Base-by-base conservation (phyloP, 1,140 invertebrate species). In the Drosophila sturtevanti region DNA sequence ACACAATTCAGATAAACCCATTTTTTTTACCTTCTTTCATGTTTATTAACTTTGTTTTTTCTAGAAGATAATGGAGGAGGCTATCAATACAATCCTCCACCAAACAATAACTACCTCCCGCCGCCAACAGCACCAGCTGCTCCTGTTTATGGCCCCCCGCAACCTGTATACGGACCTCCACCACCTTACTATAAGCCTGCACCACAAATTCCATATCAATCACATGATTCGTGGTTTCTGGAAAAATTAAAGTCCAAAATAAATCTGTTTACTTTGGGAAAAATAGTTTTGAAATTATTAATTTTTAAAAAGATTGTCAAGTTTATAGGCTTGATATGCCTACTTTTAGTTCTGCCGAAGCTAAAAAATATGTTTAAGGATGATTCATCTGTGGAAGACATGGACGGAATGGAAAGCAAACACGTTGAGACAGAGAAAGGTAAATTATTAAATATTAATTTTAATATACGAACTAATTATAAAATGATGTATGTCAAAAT, bases 261-360 rank as follows among this genome's bases (percentile, higher is more conserved):
- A n/a, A 95, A 95, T 79, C 93, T 95, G 4, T 92, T 95, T 44
- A 95, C 95, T 0, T 77, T 96, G n/a, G 95, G 95, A 0, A 96
- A 96, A 90, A 94, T 96, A 44, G 64, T 96, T 44, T 86, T 96
- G 9, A 96, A 96, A 85, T 79, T 96, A 6, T 92, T 96, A 1
- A 95, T 96, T 68, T 96, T 96, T 77, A 96, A 96, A 89, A 95
- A 96, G 91, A 94, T 96, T 55, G 94, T 96, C 14, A 96, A 96
- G 81, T 96, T 96, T 84, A 94, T 96, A 35, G 95, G 95, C 0
- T 91, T 96, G 1, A 93, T 96, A 60, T 96, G 95, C 84, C 92
- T 96, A 69, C 82, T 96, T 61, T 86, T 96, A 7, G 95, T 96
- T 68, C 94, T 96, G 59, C 96, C 96, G 0, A 95, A 95, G 81